phyloP scores from a whole-genome alignment of 2,797 vertebrate genomes.

The Luscinia luscinia region DNA sequence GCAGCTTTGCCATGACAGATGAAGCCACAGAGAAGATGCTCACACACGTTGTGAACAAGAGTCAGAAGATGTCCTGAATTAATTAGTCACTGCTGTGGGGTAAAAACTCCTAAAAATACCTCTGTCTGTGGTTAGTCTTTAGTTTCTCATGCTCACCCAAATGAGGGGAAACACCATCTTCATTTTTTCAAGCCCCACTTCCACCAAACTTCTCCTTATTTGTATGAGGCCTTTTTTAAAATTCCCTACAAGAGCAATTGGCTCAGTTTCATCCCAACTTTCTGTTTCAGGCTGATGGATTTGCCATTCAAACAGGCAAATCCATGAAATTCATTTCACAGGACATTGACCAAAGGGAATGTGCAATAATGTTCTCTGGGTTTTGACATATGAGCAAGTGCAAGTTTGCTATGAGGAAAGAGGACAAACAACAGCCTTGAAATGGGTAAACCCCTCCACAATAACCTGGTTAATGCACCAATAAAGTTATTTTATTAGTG shows the following conservation, averaged over 20 bases:
- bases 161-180: slow-evolving; percentile 31
- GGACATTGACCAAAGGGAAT: slow-evolving; percentile 58
- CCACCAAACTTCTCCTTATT: background rate
- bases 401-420: background rate
- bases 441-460: background rate
- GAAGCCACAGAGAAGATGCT: background rate
- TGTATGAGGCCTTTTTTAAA: background rate
- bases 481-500: slow-evolving; percentile 22
- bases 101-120: slow-evolving; percentile 1
- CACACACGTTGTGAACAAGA: background rate
- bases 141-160: slow-evolving; percentile 51
- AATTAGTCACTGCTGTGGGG: background rate
- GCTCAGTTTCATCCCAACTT: background rate
- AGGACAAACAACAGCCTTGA: background rate
- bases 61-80: background rate
- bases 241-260: background rate
- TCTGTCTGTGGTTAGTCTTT: background rate
- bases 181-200: background rate
- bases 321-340: slow-evolving; percentile 55
- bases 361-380: slow-evolving; percentile 17
- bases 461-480: background rate
- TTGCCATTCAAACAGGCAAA: slow-evolving; percentile 24
- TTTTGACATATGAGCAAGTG: background rate
- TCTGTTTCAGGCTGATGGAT: slow-evolving; percentile 6
- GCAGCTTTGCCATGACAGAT: background rate